These are phyloP conservation scores for Sesamia inferens DNA, from an alignment of 2,888 invertebrate genomes.

Conservation along the genomic window DNA sequence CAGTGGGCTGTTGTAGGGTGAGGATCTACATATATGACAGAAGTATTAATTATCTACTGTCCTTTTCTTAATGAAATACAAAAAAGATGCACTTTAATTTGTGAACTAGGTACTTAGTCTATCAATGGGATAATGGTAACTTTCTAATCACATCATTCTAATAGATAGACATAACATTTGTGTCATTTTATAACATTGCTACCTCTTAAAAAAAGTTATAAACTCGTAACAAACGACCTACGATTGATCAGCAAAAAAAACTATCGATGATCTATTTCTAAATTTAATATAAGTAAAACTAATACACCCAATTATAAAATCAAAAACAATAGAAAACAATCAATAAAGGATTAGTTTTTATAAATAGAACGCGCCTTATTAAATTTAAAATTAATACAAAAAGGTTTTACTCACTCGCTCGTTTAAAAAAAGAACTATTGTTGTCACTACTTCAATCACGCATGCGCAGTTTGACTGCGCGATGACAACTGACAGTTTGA, in stretches of 20 bases:
- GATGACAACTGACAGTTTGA: slow-evolving; percentile 58
- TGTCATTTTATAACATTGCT: background rate
- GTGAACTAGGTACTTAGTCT: background rate
- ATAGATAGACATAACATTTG: background rate
- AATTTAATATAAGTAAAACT: background rate
- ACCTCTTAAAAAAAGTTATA: background rate
- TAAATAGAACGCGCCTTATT: background rate
- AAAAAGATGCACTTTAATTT: no score
- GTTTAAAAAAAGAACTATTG: slow-evolving; percentile 14
- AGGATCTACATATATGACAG: no score
- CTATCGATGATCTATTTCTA: background rate
- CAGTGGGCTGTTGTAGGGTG: no score
- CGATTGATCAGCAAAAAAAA: background rate
- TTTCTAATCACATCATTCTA: slow-evolving; percentile 1
- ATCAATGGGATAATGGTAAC: background rate
- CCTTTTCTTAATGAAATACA: no score
- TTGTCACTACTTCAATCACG: slow-evolving; percentile 47
- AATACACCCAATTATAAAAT: background rate
- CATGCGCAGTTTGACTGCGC: slow-evolving; percentile 61
- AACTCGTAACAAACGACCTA: background rate
- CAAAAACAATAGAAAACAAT: background rate
- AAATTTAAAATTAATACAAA: background rate
- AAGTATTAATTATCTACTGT: no score
- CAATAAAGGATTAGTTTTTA: background rate
- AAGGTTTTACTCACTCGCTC: no score